Percentiles rank a stretch among this genome's conserved stretches.
These are phyloP conservation scores for Megalonaias nervosa DNA, from an alignment of 1,140 invertebrate genomes.

Conservation along the genomic window DNA sequence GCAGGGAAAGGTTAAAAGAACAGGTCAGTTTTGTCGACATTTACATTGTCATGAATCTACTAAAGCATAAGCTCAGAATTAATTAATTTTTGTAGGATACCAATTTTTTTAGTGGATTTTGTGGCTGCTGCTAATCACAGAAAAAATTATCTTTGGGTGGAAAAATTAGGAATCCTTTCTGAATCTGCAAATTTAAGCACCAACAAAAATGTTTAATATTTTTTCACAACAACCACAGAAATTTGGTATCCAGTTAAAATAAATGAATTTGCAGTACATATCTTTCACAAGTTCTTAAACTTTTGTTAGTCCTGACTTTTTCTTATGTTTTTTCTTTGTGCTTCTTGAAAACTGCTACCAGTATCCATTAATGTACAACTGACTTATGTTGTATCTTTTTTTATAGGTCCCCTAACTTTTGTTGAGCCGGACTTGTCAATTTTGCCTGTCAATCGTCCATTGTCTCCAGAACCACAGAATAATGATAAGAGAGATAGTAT, in stretches of 20 bases:
- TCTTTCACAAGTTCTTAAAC: not conserved
- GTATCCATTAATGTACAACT: not conserved
- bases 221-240: too few relatives aligned
- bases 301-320: not conserved
- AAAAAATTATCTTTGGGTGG: too few relatives aligned
- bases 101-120: too few relatives aligned
- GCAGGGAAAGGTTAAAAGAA: too few relatives aligned
- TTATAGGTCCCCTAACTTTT: constrained; percentile 74
- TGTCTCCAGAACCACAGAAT: constrained; percentile 57
- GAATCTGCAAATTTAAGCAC: too few relatives aligned
- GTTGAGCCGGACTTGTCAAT: constrained; percentile 73
- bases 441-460: constrained; percentile 54
- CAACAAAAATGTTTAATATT: too few relatives aligned
- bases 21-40: too few relatives aligned
- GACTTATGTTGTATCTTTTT: constrained; percentile 9
- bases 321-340: not conserved
- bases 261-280: not conserved
- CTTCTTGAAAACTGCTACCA: not conserved
- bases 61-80: too few relatives aligned
- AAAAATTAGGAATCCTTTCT: too few relatives aligned
- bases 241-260: not conserved
- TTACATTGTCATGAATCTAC: too few relatives aligned
- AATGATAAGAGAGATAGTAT: constrained; percentile 63
- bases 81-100: too few relatives aligned
- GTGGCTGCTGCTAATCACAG: too few relatives aligned